These are phyloP conservation scores for Lamellibrachia satsuma DNA, from an alignment of 2,888 invertebrate species.

Conservation along the genomic window DNA sequence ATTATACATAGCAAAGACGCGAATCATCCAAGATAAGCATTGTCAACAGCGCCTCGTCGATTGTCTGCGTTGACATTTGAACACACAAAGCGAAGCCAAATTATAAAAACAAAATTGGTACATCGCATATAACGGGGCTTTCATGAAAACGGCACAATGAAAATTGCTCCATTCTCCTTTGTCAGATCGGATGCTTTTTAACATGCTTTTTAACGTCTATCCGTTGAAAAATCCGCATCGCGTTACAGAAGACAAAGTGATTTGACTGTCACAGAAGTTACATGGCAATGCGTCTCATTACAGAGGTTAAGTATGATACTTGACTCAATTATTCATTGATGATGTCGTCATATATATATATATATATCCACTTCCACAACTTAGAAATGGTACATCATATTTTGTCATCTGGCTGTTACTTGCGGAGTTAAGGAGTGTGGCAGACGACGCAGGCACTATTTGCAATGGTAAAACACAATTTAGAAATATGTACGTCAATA, in stretches of 20 bases:
- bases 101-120: neutral
- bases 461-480: no score
- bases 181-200: neutral
- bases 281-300: no score
- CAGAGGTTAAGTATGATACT: no score
- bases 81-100: neutral
- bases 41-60: neutral
- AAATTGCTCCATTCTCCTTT: neutral
- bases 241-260: constrained; percentile 10
- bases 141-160: neutral
- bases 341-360: no score
- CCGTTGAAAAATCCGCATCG: neutral
- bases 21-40: neutral
- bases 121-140: neutral
- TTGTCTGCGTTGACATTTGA: neutral
- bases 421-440: no score
- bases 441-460: no score
- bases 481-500: no score
- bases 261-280: neutral
- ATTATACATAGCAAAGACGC: neutral
- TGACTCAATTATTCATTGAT: no score
- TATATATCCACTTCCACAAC: no score
- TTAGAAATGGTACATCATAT: no score
- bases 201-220: neutral
- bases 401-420: no score